Evolutionary conservation across 2,113 vertebrate species (phyloP).

Genomic region (Malurus alboscapulatus): DNA sequence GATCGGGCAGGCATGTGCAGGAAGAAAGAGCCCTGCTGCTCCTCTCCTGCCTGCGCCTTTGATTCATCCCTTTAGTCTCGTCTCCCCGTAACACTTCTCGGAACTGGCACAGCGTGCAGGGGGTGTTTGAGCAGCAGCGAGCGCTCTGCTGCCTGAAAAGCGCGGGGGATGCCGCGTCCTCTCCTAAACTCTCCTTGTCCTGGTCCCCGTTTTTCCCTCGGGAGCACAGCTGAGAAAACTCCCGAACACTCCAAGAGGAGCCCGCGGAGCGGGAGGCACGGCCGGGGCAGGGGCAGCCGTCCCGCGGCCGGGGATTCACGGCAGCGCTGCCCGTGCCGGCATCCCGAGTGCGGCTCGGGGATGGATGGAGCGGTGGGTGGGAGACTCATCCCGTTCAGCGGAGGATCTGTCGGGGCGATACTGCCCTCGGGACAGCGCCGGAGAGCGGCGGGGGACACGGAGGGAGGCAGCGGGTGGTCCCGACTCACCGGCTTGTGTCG

Average conservation of each 20-base stretch:
- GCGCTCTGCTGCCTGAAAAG: neutral
- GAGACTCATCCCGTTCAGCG: neutral
- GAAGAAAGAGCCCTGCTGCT: neutral
- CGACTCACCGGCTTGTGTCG: constrained; percentile 78
- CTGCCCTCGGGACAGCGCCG: neutral
- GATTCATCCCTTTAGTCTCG: neutral
- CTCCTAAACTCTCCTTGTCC: neutral
- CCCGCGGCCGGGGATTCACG: neutral
- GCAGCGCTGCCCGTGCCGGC: neutral
- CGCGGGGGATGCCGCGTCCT: neutral
- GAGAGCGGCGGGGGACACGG: neutral
- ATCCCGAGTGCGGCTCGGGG: neutral
- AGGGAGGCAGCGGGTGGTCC: neutral
- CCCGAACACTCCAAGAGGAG: neutral
- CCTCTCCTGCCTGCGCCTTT: neutral
- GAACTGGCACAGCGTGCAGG: neutral
- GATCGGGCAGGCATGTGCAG: neutral
- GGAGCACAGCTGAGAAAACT: neutral
- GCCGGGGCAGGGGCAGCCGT: neutral
- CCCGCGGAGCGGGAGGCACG: neutral
- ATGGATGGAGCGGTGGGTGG: neutral
- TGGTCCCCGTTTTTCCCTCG: neutral
- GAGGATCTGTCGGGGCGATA: neutral
- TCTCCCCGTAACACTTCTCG: neutral
- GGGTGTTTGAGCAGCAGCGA: neutral